These are phyloP conservation scores for Meriones psammophilus DNA, from an alignment of 2,797 vertebrate genomes.

Conservation along the genomic window DNA sequence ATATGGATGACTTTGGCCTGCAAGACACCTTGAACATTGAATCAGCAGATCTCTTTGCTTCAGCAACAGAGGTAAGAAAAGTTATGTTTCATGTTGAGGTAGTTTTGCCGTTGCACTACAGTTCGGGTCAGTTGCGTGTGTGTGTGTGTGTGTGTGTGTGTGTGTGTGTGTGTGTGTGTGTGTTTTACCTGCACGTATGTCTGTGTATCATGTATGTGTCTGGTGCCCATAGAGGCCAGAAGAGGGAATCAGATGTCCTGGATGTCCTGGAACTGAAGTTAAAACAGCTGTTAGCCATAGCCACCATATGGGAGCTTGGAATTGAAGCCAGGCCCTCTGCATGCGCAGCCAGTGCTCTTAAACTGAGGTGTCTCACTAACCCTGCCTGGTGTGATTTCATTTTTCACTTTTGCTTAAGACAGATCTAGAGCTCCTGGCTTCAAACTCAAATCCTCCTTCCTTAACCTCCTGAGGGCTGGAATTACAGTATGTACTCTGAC, in stretches of 20 bases:
- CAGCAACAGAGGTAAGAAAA: constrained; percentile 94
- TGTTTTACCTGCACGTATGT: too few species aligned
- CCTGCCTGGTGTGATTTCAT: neutral
- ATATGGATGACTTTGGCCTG: constrained; percentile 91
- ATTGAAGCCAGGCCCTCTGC: neutral
- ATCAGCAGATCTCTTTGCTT: constrained; percentile 96
- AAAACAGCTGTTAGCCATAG: neutral
- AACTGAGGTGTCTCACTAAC: neutral
- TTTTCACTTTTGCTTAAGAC: neutral
- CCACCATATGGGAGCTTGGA: neutral
- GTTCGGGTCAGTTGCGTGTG: neutral
- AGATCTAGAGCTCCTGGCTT: too few species aligned
- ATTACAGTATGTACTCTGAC: neutral
- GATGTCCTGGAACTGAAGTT: neutral
- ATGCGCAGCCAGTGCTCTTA: neutral
- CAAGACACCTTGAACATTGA: constrained; percentile 94
- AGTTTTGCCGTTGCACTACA: neutral
- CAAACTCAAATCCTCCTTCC: neutral
- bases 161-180: neutral
- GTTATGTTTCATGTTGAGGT: neutral
- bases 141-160: neutral
- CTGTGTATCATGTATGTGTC: neutral
- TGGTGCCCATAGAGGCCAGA: neutral
- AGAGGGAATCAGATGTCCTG: neutral
- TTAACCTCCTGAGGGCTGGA: neutral